phyloP scores from a whole-genome alignment of 2,888 invertebrate species.

The Scotopteryx bipunctaria region DNA sequence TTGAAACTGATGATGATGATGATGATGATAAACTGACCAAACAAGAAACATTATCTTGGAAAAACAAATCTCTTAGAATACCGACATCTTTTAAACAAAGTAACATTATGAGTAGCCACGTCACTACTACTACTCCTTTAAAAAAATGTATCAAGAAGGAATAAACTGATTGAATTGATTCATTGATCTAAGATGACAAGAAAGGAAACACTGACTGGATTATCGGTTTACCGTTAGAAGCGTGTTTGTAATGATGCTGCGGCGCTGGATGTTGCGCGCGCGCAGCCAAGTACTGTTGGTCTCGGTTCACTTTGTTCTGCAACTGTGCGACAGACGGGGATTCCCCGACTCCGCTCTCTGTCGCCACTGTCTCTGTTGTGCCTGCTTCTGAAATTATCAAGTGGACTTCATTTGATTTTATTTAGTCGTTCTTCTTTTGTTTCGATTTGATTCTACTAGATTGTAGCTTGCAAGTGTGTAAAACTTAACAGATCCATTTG shows the following conservation, averaged over 20 bases:
- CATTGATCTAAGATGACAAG: too few relatives aligned
- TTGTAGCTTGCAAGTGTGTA: too few relatives aligned
- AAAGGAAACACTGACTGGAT: not conserved
- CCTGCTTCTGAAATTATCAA: conserved; percentile 60
- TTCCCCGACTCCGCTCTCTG: conserved; percentile 85
- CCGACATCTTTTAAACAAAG: too few relatives aligned
- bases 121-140: too few relatives aligned
- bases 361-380: conserved; percentile 67
- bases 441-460: not conserved
- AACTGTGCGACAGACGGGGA: conserved; percentile 90
- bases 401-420: conserved; percentile 25
- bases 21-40: too few relatives aligned
- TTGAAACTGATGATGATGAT: too few relatives aligned
- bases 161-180: too few relatives aligned
- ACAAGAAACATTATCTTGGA: too few relatives aligned
- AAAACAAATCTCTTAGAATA: too few relatives aligned
- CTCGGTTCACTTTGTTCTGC: conserved; percentile 91
- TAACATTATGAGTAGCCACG: too few relatives aligned
- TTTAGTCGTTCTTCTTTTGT: conserved; percentile 11
- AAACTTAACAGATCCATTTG: too few relatives aligned
- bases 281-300: conserved; percentile 89
- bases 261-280: conserved; percentile 84
- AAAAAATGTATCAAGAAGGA: too few relatives aligned
- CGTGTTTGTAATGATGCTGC: conserved; percentile 80
- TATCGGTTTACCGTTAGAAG: conserved; percentile 64